These are phyloP conservation scores for Drosophila leontia DNA, from an alignment of 1,140 invertebrate genomes.

Conservation along the genomic window DNA sequence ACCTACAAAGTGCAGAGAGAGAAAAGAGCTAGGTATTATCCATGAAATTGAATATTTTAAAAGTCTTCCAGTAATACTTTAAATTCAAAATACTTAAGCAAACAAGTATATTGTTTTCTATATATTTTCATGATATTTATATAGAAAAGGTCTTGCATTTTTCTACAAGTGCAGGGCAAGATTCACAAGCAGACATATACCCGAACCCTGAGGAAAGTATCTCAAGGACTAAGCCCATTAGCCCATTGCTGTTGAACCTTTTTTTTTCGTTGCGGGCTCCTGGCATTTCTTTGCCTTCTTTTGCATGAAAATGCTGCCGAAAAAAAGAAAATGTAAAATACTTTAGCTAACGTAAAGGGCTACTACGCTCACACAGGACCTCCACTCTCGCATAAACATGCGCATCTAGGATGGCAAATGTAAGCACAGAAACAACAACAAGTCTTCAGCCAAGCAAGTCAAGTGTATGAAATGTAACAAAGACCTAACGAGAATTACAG, in stretches of 20 bases:
- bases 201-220: slow-evolving; percentile 27
- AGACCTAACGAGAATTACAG: slow-evolving; percentile 80
- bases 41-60: background rate
- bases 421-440: slow-evolving; percentile 63
- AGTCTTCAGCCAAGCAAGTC: slow-evolving; percentile 71
- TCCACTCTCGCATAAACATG: slow-evolving; percentile 14
- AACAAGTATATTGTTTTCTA: background rate
- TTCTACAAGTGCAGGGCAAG: slow-evolving; percentile 32
- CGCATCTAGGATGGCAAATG: slow-evolving; percentile 46
- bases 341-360: slow-evolving; percentile 61
- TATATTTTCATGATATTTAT: background rate
- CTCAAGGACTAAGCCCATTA: slow-evolving; percentile 62
- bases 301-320: slow-evolving; percentile 59
- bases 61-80: too few relatives aligned
- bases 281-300: slow-evolving; percentile 55
- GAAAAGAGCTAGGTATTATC: background rate
- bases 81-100: background rate
- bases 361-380: slow-evolving; percentile 34
- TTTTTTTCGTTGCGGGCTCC: slow-evolving; percentile 25
- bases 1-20: slow-evolving; percentile 10
- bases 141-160: background rate
- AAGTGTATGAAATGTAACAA: slow-evolving; percentile 83
- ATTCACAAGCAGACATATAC: slow-evolving; percentile 15
- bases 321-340: slow-evolving; percentile 57
- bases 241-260: slow-evolving; percentile 52